Evolutionary conservation across 2,113 vertebrate genomes (phyloP).

Genomic region (Caloenas nicobarica): DNA sequence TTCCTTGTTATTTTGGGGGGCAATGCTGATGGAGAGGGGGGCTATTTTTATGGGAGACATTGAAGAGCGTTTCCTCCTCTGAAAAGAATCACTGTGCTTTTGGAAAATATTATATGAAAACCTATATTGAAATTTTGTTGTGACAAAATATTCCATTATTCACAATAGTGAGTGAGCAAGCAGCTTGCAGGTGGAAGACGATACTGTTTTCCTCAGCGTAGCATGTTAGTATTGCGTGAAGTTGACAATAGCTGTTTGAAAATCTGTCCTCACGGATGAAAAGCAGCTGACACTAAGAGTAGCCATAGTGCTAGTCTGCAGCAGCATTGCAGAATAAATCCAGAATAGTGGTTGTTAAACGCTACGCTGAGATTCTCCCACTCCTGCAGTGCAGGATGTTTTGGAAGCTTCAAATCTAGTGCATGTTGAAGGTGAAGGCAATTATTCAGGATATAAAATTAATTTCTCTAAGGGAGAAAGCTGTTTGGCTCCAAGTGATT

Average conservation of each 20-base stretch:
- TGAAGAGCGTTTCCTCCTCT: background rate
- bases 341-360: background rate
- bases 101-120: background rate
- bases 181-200: background rate
- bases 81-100: background rate
- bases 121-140: background rate
- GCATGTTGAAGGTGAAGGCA: background rate
- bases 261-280: background rate
- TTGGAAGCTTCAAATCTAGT: background rate
- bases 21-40: background rate
- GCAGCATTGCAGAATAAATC: background rate
- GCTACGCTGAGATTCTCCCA: background rate
- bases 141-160: background rate
- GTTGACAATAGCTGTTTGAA: conserved; percentile 21
- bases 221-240: background rate
- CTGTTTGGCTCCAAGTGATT: background rate
- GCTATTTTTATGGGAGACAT: background rate
- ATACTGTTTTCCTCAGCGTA: background rate
- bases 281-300: background rate
- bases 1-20: background rate
- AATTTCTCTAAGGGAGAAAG: background rate
- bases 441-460: background rate
- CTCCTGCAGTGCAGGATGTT: background rate
- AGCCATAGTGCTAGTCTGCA: background rate
- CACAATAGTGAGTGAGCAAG: background rate